Evolutionary conservation across 1,140 invertebrate genomes (phyloP).

Genomic region (Lepidurus couesii): DNA sequence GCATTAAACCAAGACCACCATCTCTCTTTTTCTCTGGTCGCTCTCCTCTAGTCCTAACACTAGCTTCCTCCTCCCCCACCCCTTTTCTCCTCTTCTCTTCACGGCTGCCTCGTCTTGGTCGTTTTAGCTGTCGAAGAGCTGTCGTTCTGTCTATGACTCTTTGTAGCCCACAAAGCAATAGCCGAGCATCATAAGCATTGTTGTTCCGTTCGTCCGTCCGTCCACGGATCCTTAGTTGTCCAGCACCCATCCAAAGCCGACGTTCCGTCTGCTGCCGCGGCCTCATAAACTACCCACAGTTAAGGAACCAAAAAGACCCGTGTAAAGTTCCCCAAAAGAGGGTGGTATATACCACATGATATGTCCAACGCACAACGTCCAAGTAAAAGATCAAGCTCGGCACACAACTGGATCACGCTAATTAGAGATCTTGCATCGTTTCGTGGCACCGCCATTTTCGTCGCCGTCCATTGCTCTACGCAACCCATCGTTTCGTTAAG

Average conservation of each 20-base stretch:
- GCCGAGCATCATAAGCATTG: not conserved
- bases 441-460: not conserved
- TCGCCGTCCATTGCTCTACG: not conserved
- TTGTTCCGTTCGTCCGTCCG: not conserved
- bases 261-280: not conserved
- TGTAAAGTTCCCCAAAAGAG: not conserved
- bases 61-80: not conserved
- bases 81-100: not conserved
- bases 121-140: slow-evolving; percentile 18
- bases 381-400: not conserved
- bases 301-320: not conserved
- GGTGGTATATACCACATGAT: not conserved
- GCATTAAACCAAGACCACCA: slow-evolving; percentile 21
- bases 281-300: not conserved
- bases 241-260: not conserved
- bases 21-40: not conserved
- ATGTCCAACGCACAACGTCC: not conserved
- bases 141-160: slow-evolving; percentile 14
- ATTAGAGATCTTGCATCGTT: not conserved
- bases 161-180: slow-evolving; percentile 19
- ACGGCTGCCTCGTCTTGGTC: not conserved
- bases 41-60: not conserved
- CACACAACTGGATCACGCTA: not conserved
- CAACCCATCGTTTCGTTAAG: not conserved
- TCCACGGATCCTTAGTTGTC: not conserved